Base-by-base conservation (phyloP, 2,888 invertebrate species). In the Phrixothrix hirtus region DNA sequence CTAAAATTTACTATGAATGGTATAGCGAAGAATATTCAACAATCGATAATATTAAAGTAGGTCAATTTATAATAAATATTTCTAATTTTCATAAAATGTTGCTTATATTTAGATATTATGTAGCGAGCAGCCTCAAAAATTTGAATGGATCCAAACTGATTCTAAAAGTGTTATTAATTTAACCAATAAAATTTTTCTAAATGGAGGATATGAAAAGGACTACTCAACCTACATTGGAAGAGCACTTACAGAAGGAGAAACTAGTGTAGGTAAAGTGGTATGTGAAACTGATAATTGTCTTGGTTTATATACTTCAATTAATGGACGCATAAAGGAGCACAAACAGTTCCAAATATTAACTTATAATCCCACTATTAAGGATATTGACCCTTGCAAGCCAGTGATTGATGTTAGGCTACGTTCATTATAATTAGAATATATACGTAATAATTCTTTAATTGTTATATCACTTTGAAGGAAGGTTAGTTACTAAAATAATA, bases 241-340 rank as follows among this genome's bases (percentile, higher is more conserved):
- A 11, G 14, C 25, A 1, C 17, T 25, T 3, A 10, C 7, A 2
- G 25, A 42, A 26, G 36, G 31, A 11, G 42, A 34, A 16, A n/a
- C 42, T 1, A 9, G 11, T 7, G 14, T 47, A n/a, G 46, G 53
- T 36, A 53, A 53, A 37, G 37, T 47, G 1, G 16, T 46, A 2
- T 27, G 37, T 5, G 26, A 27, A 3, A 36, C 25, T 7, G 13
- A 17, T 10, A 26, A 36, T 7, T 12, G 26, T 15, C 36, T 10
- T 10, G 46, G 42, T 4, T 26, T 53, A 7, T 53, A 36, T 25
- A 43, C 16, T 2, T 26, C 53, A 1, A 29, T 16, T 25, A 21
- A 43, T 32, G 38, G 43, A 14, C 27, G 21, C 9, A 11, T 0
- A 0, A 11, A 26, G 3, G 4, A 12, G 2, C n/a, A 21, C 11